Conservation (phyloP, 2,113 vertebrate genomes). For the Nettapus auritus region DNA sequence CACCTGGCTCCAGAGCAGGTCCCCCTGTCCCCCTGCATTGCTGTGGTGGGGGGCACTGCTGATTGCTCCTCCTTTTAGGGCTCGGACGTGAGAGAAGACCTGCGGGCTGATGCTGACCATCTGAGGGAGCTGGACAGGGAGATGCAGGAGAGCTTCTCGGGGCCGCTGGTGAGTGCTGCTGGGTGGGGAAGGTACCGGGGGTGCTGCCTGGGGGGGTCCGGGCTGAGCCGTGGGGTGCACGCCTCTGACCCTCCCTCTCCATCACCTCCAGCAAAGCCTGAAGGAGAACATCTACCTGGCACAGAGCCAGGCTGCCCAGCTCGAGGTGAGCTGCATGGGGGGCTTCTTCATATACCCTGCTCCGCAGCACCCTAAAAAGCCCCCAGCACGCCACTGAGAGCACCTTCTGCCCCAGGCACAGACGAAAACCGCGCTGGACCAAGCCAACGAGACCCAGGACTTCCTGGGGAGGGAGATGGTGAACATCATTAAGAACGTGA, state of each 20-base stretch:
- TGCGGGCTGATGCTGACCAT: neutral
- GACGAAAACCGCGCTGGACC: slow-evolving; percentile 47
- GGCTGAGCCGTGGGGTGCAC: neutral
- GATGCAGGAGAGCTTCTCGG: slow-evolving; percentile 65
- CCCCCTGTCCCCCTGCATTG: neutral
- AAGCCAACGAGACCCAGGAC: slow-evolving; percentile 60
- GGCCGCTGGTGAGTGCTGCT: slow-evolving; percentile 66
- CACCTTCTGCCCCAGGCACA: slow-evolving; percentile 53
- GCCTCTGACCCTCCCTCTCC: neutral
- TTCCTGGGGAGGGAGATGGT: slow-evolving; percentile 71
- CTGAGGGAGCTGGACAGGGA: slow-evolving; percentile 72
- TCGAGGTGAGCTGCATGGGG: neutral
- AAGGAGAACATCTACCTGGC: slow-evolving; percentile 61
- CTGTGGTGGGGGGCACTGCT: neutral
- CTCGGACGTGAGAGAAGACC: accelerated
- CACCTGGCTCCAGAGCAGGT: neutral
- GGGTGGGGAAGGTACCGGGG: neutral
- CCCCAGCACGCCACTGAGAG: neutral
- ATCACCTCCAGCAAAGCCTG: slow-evolving; percentile 64
- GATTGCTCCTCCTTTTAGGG: neutral
- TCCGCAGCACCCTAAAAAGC: accelerated
- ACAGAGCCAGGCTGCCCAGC: neutral
- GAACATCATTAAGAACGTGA: slow-evolving; percentile 79
- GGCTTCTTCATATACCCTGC: accelerated
- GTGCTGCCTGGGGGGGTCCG: neutral